A percentile compares a stretch with the other conserved stretches of the same genome.
Conservation (phyloP, 2,113 vertebrate genomes). For the Serilophus lunatus region DNA sequence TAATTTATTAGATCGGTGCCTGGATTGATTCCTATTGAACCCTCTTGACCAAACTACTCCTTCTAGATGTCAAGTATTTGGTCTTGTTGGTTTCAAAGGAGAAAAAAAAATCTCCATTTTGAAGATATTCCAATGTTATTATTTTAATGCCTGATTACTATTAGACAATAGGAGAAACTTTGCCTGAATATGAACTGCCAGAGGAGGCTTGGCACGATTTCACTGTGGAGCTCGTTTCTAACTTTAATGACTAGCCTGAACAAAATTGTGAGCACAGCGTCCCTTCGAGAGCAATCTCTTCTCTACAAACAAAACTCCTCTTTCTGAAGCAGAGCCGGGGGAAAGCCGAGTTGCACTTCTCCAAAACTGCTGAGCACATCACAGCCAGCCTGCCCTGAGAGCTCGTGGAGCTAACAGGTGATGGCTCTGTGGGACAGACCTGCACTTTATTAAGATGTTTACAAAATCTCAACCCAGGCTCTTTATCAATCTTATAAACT, state of each 20-base stretch:
- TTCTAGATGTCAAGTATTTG: neutral
- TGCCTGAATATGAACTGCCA: neutral
- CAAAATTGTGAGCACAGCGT: neutral
- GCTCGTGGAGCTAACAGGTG: neutral
- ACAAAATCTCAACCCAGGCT: neutral
- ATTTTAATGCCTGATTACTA: neutral
- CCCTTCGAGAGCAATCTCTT: neutral
- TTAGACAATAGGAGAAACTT: neutral
- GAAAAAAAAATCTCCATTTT: neutral
- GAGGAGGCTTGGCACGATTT: neutral
- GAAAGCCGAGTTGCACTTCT: neutral
- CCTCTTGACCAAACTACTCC: neutral
- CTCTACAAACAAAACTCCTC: neutral
- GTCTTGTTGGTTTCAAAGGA: neutral
- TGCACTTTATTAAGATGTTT: neutral
- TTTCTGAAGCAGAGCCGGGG: neutral
- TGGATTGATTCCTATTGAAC: neutral
- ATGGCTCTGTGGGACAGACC: neutral
- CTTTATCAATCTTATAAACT: neutral
- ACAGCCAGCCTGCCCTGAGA: neutral
- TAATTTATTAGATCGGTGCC: neutral
- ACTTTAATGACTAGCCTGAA: constrained; percentile 3
- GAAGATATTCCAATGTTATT: neutral
- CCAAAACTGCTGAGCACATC: neutral
- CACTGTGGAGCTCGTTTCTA: neutral